Evolutionary conservation across 2,888 invertebrate genomes (phyloP).

Genomic region (Scaptomyza reducta): DNA sequence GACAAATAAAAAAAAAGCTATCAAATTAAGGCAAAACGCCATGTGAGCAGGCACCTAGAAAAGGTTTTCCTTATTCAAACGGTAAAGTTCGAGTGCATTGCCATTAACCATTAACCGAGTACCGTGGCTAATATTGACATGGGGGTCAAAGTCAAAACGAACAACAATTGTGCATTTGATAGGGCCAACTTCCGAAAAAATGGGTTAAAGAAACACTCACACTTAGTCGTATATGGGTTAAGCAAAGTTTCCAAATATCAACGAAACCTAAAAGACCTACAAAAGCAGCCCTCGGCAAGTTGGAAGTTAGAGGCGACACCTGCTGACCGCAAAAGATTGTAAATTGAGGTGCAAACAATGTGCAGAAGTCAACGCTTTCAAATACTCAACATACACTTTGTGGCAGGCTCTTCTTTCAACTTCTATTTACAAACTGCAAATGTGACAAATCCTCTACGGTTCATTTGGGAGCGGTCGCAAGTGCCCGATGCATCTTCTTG

Average conservation of each 20-base stretch:
- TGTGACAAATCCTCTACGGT: constrained; percentile 42
- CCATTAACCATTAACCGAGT: constrained; percentile 43
- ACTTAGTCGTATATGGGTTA: constrained; percentile 35
- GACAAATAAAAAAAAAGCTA: constrained; percentile 76
- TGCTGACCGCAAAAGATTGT: constrained; percentile 74
- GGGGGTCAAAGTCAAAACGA: constrained; percentile 66
- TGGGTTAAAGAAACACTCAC: constrained; percentile 42
- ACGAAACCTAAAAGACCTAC: neutral
- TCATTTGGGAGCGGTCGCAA: too few relatives aligned
- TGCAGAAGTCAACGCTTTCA: constrained; percentile 49
- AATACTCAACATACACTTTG: constrained; percentile 10
- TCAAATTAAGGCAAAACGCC: constrained; percentile 74
- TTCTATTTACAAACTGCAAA: constrained; percentile 48
- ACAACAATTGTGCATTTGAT: constrained; percentile 75
- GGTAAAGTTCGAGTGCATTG: constrained; percentile 53
- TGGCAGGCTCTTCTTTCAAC: constrained; percentile 12
- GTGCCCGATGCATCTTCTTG: constrained; percentile 24
- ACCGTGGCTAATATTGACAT: constrained; percentile 69
- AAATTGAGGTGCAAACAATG: constrained; percentile 76
- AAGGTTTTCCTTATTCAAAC: constrained; percentile 19
- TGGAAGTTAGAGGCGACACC: constrained; percentile 28
- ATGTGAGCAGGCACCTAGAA: constrained; percentile 57
- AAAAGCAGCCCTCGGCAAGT: constrained; percentile 1
- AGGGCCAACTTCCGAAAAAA: constrained; percentile 44
- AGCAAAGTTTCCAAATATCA: constrained; percentile 30